Base-by-base conservation (phyloP, 2,888 invertebrate species). In the Xestoiulus laeticollis region DNA sequence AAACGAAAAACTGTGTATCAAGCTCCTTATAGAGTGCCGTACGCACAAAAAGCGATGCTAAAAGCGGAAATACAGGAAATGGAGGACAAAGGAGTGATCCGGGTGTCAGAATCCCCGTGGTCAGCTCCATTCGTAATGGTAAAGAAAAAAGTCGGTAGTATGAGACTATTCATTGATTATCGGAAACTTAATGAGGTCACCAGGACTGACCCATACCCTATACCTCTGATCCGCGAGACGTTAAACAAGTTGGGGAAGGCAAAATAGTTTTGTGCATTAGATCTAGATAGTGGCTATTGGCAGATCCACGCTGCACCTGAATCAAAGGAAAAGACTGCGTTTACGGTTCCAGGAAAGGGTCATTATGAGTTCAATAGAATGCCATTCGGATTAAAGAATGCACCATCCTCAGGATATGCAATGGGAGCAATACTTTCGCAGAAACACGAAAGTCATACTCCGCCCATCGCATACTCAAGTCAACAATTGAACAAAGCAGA, bases 241-340 rank as follows among this genome's bases (percentile, higher is more conserved):
- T 78, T 78, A 78, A 2, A 78, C 26, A 78, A 78, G 12, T 26
- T 78, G 0, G 2, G 78, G 12, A n/a, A 0, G 12, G 78, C 78
- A 2, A 78, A 2, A 1, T 78, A 12, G 88, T 44, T 88, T 82
- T 82, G 88, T 26, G 0, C 88, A 82, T 19, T 68, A 12, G 68
- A 68, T 26, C 6, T 68, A 14, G 68, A 5, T n/a, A 68, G 68
- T 12, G 2, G 68, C 6, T 68, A 22, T 0, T 68, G 68, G 68
- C 5, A 68, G 12, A 26, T 68, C 68, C 68, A n/a, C 2, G 12
- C 12, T 6, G 5, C 68, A n/a, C 22, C n/a, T 22, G 68, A 68
- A 68, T n/a, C n/a, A 1, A n/a, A 68, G 4, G 10, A 68, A 1
- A 22, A 22, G 2, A 68, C 68, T 10, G 4, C 68, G 0, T 68